Base-by-base conservation (phyloP, 2,888 invertebrate genomes). In the Mesochorus sp. region DNA sequence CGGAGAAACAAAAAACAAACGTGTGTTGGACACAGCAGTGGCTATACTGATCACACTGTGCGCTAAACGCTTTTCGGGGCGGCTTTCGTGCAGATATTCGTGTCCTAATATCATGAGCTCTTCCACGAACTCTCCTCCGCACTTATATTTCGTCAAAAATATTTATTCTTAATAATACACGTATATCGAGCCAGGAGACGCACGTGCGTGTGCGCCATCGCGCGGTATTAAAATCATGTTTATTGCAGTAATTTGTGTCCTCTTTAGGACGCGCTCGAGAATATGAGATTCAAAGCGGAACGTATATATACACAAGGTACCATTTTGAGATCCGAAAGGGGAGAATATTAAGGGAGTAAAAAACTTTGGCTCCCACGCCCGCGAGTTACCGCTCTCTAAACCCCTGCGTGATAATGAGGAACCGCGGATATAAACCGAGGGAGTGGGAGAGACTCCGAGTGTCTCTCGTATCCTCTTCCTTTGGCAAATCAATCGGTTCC, bases 241-340 rank as follows among this genome's bases (percentile, higher is more conserved):
- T 87, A 86, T 86, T 83, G 83, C 83, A 87, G 87, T 87, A 84
- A 86, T 86, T 86, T 86, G 85, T 84, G 73, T 76, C 68, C 57
- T 19, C 44, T 55, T 57, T 68, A 70, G 79, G 10, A 28, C 14
- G 61, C n/a, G n/a, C n/a, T n/a, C n/a, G 37, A 66, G 62, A 62
- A 34, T 53, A 74, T 28, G 39, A 73, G 51, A 55, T 70, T 64
- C 47, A 44, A 71, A 75, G 70, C 70, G 66, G 70, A 79, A 66
- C 71, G n/a, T n/a, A n/a, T n/a, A n/a, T n/a, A n/a, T n/a, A n/a
- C 31, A 31, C 55, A 39, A 37, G 39, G 39, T 51, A 51, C 12
- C 26, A 53, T 3, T 4, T 31, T 28, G 57, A 10, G 42, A 61
- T 44, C 37, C 73, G 59, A 57, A 37, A 37, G 14, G 8, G 2